phyloP scores from a whole-genome alignment of 2,888 invertebrate genomes.

The Heteropelma amictum region DNA sequence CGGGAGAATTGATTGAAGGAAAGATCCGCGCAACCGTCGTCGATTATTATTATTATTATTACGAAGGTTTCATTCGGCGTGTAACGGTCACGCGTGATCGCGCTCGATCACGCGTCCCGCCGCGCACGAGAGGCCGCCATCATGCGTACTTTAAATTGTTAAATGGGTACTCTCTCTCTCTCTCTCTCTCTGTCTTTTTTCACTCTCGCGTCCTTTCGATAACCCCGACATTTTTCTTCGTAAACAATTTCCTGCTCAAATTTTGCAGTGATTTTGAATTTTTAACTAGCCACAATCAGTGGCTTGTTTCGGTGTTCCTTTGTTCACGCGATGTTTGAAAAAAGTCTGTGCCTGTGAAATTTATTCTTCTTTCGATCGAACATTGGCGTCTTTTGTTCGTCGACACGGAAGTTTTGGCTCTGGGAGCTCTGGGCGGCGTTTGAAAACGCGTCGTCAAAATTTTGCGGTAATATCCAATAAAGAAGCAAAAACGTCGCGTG shows the following conservation, averaged over 20 bases:
- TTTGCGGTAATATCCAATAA: too few species aligned
- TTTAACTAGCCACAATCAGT: too few species aligned
- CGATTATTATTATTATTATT: not conserved
- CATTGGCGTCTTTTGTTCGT: too few species aligned
- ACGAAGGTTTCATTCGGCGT: slow-evolving; percentile 3
- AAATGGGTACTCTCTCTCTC: slow-evolving; percentile 45
- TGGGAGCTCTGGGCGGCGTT: too few species aligned
- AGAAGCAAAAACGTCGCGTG: too few species aligned
- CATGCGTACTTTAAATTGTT: slow-evolving; percentile 72
- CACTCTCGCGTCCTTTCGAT: not conserved
- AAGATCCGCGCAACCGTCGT: slow-evolving; percentile 18
- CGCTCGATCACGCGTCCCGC: slow-evolving; percentile 63
- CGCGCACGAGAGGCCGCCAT: slow-evolving; percentile 71
- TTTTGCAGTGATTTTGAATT: not conserved
- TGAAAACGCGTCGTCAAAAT: too few species aligned
- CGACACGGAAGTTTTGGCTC: too few species aligned
- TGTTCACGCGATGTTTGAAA: too few species aligned
- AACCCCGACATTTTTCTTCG: not conserved
- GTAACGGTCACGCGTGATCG: slow-evolving; percentile 60
- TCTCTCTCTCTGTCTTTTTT: slow-evolving; percentile 16
- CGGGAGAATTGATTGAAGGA: not conserved
- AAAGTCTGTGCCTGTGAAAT: too few species aligned
- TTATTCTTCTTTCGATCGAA: too few species aligned
- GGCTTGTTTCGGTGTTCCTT: too few species aligned
- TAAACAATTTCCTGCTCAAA: not conserved